These are phyloP conservation scores for Python bivittatus DNA, from an alignment of 2,113 vertebrate genomes.

Conservation along the genomic window DNA sequence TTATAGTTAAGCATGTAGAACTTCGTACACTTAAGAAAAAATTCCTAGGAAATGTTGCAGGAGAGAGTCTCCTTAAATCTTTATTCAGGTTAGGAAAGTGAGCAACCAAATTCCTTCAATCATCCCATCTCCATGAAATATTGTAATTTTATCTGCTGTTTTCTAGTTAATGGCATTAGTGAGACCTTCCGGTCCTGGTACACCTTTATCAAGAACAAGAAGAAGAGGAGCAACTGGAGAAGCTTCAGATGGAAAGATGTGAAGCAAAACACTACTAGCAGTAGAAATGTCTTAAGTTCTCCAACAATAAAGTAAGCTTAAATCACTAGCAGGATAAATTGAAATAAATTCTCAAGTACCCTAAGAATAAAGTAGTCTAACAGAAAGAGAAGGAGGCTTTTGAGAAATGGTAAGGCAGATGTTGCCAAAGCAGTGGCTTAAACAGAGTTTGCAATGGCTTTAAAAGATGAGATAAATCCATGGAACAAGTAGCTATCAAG, in stretches of 20 bases:
- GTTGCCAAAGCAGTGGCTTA: background rate
- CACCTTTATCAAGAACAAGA: background rate
- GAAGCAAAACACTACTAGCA: background rate
- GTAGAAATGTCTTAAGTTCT: background rate
- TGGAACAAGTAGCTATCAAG: background rate
- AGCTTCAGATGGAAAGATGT: background rate
- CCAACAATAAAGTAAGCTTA: background rate
- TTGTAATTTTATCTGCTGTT: background rate
- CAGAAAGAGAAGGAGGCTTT: background rate
- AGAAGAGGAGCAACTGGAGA: background rate
- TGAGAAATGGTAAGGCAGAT: background rate
- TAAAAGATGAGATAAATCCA: background rate
- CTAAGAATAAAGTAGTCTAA: background rate
- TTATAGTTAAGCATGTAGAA: background rate
- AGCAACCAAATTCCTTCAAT: background rate
- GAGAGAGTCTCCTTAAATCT: background rate
- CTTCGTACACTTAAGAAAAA: background rate
- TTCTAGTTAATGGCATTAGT: too few relatives aligned
- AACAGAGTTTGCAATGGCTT: background rate
- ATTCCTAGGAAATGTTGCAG: background rate
- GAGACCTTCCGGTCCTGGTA: background rate
- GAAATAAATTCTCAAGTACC: background rate
- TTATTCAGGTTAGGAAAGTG: background rate
- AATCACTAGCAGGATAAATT: background rate
- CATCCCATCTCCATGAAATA: background rate